phyloP scores from a whole-genome alignment of 2,888 invertebrate species.

The Euclidia mi region DNA sequence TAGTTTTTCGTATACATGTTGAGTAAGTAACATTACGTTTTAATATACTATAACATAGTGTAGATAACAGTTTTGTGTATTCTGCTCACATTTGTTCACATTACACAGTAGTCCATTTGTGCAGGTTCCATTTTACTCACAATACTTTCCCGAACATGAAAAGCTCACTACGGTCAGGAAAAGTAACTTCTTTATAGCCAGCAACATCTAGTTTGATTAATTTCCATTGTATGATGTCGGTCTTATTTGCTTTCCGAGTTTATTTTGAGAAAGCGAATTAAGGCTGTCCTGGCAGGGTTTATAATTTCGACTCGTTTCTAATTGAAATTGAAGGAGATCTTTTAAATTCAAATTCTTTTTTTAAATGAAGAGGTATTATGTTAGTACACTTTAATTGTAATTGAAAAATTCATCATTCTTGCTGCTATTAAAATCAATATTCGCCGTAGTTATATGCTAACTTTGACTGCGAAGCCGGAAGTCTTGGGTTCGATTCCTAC shows the following conservation, averaged over 20 bases:
- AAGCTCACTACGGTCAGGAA: constrained; percentile 15
- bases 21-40: too few species aligned
- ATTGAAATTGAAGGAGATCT: too few species aligned
- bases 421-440: too few species aligned
- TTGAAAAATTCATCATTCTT: too few species aligned
- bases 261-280: constrained; percentile 19
- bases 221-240: constrained; percentile 30
- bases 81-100: neutral
- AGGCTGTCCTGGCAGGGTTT: constrained; percentile 2
- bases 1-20: too few species aligned
- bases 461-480: too few species aligned
- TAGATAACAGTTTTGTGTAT: neutral
- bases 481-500: too few species aligned
- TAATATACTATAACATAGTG: too few species aligned
- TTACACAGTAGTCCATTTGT: constrained; percentile 1
- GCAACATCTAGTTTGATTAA: constrained; percentile 59
- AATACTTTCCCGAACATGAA: constrained; percentile 47
- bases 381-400: too few species aligned
- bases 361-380: too few species aligned
- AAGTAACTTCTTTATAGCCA: constrained; percentile 47
- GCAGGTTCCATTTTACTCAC: constrained; percentile 36
- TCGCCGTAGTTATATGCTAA: too few species aligned
- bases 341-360: too few species aligned
- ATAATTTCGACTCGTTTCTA: constrained; percentile 9
- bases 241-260: constrained; percentile 24